Evolutionary conservation across 2,888 invertebrate genomes (phyloP).

Genomic region (Schrankia costaestrigalis): DNA sequence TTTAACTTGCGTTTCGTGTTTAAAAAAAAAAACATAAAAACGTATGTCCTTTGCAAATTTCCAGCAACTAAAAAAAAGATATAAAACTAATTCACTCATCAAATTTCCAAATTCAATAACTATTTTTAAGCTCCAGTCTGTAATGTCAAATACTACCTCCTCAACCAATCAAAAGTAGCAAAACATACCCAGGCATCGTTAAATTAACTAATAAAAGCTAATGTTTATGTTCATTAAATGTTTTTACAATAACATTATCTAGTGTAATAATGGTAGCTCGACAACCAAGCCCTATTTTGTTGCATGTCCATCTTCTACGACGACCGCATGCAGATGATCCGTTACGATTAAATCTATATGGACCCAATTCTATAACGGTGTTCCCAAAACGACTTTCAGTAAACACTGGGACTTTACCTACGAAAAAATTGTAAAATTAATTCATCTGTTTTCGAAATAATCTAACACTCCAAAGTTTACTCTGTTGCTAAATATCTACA

Average conservation of each 20-base stretch:
- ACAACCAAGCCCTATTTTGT: conserved; percentile 26
- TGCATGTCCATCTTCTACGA: conserved; percentile 33
- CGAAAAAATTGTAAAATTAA: background rate
- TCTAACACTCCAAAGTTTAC: too few species aligned
- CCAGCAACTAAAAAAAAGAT: too few species aligned
- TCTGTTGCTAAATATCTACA: too few species aligned
- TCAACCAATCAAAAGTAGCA: background rate
- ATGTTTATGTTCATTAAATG: conserved; percentile 41
- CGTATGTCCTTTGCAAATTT: too few species aligned
- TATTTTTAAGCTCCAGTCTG: too few species aligned
- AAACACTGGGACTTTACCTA: conserved; percentile 11
- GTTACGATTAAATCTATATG: conserved; percentile 40
- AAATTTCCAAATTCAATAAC: too few species aligned
- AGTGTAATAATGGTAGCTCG: conserved; percentile 37
- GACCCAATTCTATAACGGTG: conserved; percentile 37
- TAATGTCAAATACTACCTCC: background rate
- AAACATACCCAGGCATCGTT: background rate
- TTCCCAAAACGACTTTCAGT: conserved; percentile 25
- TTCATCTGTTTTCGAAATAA: too few species aligned
- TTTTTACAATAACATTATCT: conserved; percentile 42
- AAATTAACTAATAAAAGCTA: conserved; percentile 12
- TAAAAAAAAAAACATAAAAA: too few species aligned
- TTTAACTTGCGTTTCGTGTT: too few species aligned
- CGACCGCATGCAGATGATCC: conserved; percentile 18
- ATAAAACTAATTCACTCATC: too few species aligned